Base-by-base conservation (phyloP, 1,140 invertebrate species). In the Drosophila arawakana region DNA sequence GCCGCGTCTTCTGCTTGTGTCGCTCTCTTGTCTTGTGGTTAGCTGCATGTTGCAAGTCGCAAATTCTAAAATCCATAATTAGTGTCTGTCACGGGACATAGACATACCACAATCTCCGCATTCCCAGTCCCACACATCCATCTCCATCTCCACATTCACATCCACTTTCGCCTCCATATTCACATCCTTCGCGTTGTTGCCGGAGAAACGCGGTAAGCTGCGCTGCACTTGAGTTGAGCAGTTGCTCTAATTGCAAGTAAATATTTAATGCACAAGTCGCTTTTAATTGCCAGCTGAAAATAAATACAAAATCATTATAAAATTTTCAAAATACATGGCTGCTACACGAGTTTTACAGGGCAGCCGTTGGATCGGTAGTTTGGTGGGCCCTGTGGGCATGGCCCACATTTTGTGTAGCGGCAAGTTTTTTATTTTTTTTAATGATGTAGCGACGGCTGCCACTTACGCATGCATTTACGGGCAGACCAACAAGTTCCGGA, bases 31-130 rank as follows among this genome's bases (percentile, higher is more conserved):
- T 71, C 73, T 71, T 88, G 83, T 52, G 83, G 83, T 89, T 86
- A 74, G 69, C 83, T 78, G 70, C 80, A 88, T 81, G 69, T 84
- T 74, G 73, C 76, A 88, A 85, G 80, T 70, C 77, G 77, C 83
- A 88, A 88, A 88, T 89, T 88, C 73, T 86, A 80, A 69, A 88
- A 88, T 89, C 83, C 84, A 88, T 88, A 88, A 88, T 88, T 88
- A 88, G 83, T 88, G 83, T 89, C 83, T 88, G 83, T 88, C 83
- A 83, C 57, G 83, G 73, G 69, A 77, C 80, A 75, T 73, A 67
- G 62, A 73, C 63, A 50, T 58, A 34, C 79, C 57, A 47, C 67
- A 57, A 49, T 6, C 25, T 30, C 25, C 25, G 25, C 6, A 6
- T 30, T 30, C 25, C 25, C 25, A 30, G 18, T 21, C 6, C 25